Conservation (phyloP, 2,113 vertebrate genomes). For the Mirounga angustirostris region DNA sequence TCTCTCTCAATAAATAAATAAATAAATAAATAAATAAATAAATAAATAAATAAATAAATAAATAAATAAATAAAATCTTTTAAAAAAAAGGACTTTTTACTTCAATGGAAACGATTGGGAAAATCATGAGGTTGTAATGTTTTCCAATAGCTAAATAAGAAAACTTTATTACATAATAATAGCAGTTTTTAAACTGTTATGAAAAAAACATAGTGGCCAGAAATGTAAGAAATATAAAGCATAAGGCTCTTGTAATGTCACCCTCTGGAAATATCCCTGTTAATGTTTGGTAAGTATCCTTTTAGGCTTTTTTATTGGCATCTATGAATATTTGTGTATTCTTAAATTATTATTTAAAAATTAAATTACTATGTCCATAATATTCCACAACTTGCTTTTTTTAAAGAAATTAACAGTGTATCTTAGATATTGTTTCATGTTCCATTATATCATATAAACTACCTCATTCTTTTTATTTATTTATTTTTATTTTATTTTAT, state of each 20-base stretch:
- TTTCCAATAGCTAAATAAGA: neutral
- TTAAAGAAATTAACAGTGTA: neutral
- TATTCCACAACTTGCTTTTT: neutral
- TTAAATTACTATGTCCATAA: neutral
- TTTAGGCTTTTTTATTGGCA: neutral
- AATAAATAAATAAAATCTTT: neutral
- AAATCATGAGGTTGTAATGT: neutral
- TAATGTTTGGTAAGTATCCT: neutral
- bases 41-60: no score
- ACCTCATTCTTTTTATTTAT: neutral
- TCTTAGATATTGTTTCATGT: conserved; percentile 1
- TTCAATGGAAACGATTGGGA: neutral
- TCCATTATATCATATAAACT: neutral
- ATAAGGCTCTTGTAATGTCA: neutral
- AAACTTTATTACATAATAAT: neutral
- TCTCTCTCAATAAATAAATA: neutral
- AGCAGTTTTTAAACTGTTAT: neutral
- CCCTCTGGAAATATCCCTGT: neutral
- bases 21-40: no score
- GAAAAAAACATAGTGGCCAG: conserved; percentile 9
- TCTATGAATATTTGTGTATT: neutral
- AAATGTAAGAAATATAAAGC: neutral
- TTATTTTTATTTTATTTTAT: no score
- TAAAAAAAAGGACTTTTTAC: neutral
- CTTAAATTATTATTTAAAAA: conserved; percentile 2